These are phyloP conservation scores for Synanthedon formicaeformis DNA, from an alignment of 2,888 invertebrate species.

Conservation along the genomic window DNA sequence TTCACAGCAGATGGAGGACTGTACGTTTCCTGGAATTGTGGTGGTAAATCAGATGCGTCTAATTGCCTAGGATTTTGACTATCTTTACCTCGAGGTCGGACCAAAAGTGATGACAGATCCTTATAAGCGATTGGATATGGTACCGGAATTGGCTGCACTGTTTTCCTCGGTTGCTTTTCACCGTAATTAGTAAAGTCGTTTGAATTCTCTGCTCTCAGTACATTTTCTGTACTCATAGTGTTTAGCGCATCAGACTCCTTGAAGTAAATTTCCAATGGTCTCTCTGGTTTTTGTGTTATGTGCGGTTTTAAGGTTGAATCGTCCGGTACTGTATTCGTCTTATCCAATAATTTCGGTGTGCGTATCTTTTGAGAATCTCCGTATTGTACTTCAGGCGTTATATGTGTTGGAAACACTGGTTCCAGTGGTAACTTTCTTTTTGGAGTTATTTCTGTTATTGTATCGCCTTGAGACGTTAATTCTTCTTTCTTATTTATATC, in stretches of 20 bases:
- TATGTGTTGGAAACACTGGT: constrained; percentile 54
- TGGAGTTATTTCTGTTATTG: constrained; percentile 20
- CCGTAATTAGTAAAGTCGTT: constrained; percentile 37
- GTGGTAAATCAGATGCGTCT: constrained; percentile 16
- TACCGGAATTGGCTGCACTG: constrained; percentile 16
- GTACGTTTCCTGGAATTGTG: constrained; percentile 31
- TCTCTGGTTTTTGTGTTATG: constrained; percentile 59
- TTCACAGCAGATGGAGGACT: constrained; percentile 15
- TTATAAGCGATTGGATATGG: constrained; percentile 17
- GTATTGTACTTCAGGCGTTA: constrained; percentile 64
- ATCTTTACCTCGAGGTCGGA: not conserved
- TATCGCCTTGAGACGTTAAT: constrained; percentile 21
- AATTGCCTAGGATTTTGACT: constrained; percentile 10
- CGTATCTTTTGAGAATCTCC: constrained; percentile 49
- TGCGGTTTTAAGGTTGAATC: constrained; percentile 57
- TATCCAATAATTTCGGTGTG: constrained; percentile 35
- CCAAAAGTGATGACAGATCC: constrained; percentile 10
- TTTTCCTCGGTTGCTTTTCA: constrained; percentile 26
- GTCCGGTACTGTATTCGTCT: constrained; percentile 19
- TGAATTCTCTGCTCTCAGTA: constrained; percentile 36
- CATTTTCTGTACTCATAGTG: constrained; percentile 20
- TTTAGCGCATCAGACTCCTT: constrained; percentile 33
- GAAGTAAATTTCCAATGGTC: constrained; percentile 51
- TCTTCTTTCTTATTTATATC: constrained; percentile 32
- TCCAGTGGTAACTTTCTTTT: constrained; percentile 35